Evolutionary conservation across 2,888 invertebrate genomes (phyloP).

Genomic region (Athrips mouffetella): DNA sequence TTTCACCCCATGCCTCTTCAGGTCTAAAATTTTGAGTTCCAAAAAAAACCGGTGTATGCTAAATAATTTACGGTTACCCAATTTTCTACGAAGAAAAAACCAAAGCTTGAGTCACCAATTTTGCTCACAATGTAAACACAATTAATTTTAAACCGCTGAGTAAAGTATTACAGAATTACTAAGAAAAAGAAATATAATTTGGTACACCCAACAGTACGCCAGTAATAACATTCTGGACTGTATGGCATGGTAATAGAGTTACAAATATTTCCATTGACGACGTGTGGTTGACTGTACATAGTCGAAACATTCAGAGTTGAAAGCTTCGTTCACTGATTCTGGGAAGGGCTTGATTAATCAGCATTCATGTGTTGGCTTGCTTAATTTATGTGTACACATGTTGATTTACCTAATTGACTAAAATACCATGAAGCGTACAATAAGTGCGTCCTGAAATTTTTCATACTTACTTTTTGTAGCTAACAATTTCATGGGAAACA

Average conservation of each 20-base stretch:
- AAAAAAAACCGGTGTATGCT: no score
- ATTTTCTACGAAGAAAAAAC: no score
- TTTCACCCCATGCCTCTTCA: no score
- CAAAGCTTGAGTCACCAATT: background rate
- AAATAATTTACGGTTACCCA: no score
- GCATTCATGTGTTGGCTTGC: background rate
- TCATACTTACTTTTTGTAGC: background rate
- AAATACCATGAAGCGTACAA: background rate
- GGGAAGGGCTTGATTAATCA: slow-evolving; percentile 9
- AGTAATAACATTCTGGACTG: no score
- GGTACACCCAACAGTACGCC: no score
- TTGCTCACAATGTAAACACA: background rate
- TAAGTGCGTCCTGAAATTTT: background rate
- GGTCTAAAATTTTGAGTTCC: no score
- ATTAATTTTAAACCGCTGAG: background rate
- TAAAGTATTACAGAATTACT: background rate
- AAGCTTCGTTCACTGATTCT: background rate
- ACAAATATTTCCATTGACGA: no score
- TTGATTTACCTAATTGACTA: background rate
- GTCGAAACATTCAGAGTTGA: slow-evolving; percentile 2
- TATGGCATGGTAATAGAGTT: no score
- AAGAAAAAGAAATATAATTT: background rate
- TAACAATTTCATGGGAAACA: background rate
- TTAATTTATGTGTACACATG: background rate
- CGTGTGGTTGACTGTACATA: slow-evolving; percentile 3